These are phyloP conservation scores for Zelleria hepariella DNA, from an alignment of 2,888 invertebrate species.

Conservation along the genomic window DNA sequence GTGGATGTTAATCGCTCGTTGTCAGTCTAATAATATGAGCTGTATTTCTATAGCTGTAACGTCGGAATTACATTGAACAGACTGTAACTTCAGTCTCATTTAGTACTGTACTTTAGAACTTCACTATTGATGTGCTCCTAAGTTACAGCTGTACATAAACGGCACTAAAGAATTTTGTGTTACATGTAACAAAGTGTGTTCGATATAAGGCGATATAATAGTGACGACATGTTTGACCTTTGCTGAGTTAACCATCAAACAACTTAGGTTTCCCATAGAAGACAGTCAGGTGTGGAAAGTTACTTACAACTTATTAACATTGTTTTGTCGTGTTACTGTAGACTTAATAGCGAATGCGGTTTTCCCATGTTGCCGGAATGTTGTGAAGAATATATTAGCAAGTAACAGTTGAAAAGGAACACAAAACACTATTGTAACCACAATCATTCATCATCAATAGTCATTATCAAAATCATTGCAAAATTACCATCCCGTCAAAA, in stretches of 20 bases:
- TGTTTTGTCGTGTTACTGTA: background rate
- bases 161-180: background rate
- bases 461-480: background rate
- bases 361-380: background rate
- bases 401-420: constrained; percentile 37
- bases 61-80: background rate
- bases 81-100: too few relatives aligned
- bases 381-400: background rate
- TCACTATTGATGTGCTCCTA: background rate
- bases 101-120: too few relatives aligned
- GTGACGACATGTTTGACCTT: background rate
- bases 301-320: too few relatives aligned
- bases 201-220: background rate
- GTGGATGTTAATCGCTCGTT: constrained; percentile 2
- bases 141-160: background rate
- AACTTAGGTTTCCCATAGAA: background rate
- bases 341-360: background rate
- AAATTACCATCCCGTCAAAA: background rate
- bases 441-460: constrained; percentile 25
- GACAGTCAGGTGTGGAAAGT: background rate
- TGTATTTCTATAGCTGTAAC: background rate
- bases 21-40: background rate
- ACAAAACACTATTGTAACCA: constrained; percentile 56
- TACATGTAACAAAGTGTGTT: background rate
- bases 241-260: background rate